Evolutionary conservation across 2,888 invertebrate species (phyloP).

Genomic region (Phoenoteleia sp.): DNA sequence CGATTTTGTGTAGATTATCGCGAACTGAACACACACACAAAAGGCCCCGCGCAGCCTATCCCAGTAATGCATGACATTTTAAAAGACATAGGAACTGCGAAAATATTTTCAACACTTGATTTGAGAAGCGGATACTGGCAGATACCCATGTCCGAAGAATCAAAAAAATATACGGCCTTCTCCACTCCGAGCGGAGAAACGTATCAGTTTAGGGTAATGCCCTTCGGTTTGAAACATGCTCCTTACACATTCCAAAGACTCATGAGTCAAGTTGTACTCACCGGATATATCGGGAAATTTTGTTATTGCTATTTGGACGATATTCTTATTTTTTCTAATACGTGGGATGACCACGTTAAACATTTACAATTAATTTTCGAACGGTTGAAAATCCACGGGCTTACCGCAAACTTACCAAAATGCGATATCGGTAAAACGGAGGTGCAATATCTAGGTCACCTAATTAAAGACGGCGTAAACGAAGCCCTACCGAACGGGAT

Average conservation of each 20-base stretch:
- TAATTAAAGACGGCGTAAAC: background rate
- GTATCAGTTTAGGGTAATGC: conserved; percentile 79
- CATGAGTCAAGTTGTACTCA: conserved; percentile 59
- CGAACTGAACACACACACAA: too few relatives aligned
- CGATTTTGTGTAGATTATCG: too few relatives aligned
- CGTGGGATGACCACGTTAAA: conserved; percentile 55
- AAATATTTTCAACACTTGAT: background rate
- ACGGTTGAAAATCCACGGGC: conserved; percentile 53
- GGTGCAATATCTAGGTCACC: conserved; percentile 75
- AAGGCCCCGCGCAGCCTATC: too few relatives aligned
- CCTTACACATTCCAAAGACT: background rate
- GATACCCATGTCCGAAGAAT: conserved; percentile 73
- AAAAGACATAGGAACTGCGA: too few relatives aligned
- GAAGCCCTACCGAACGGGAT: background rate
- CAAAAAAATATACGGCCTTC: conserved; percentile 73
- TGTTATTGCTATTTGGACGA: conserved; percentile 31
- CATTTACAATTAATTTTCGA: conserved; percentile 71
- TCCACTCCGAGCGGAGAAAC: background rate
- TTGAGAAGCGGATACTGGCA: conserved; percentile 73
- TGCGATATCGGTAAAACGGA: conserved; percentile 67
- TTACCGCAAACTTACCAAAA: background rate
- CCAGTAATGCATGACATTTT: too few relatives aligned
- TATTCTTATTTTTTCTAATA: conserved; percentile 68
- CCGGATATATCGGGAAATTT: conserved; percentile 57
- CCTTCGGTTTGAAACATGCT: conserved; percentile 71